Evolutionary conservation across 2,888 invertebrate species (phyloP), one percentile per base, ranked within the genome.

Genomic region (Tipula vernalis): DNA sequence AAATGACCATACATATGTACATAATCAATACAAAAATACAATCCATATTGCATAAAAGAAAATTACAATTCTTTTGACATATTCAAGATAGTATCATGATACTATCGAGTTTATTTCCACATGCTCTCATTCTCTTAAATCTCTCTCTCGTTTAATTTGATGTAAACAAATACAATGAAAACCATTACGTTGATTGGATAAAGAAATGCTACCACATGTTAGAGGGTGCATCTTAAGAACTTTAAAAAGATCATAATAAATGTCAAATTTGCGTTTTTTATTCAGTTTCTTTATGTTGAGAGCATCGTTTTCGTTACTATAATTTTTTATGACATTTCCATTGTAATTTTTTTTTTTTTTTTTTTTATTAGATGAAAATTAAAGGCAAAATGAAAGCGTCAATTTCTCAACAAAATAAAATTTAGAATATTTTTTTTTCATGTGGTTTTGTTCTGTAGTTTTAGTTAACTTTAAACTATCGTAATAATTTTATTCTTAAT

Each of bases 171-270:
- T 41, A 84, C 84, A 36, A 84, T 39, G 36, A 36, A 84, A 84
- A 39, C 8, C 84, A 84, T 84, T 84, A 84, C 36, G 36, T n/a
- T 84, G 84, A 84, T 84, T 84, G 84, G 84, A 84, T 84, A 84
- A 84, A 84, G 84, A 84, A 71, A 71, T 71, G 86, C 71, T 83
- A 85, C 87, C 87, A 86, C 85, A 87, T 86, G 87, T 87, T 86
- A 83, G 71, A 87, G 87, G 86, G 85, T 87, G 87, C 36, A 41
- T 83, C 71, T 44, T 85, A 87, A 87, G 87, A 84, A 39, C 39
- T 6, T 39, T 39, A 36, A 71, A 84, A 84, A 84, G 84, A 84
- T 39, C 84, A 84, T 84, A 84, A 85, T 42, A 85, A 85, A 42
- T 85, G 85, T 42, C 18, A 85, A 18, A 85, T 42, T 42, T 42